Base-by-base conservation (phyloP, 2,888 invertebrate species). In the Aporophyla lueneburgensis region DNA sequence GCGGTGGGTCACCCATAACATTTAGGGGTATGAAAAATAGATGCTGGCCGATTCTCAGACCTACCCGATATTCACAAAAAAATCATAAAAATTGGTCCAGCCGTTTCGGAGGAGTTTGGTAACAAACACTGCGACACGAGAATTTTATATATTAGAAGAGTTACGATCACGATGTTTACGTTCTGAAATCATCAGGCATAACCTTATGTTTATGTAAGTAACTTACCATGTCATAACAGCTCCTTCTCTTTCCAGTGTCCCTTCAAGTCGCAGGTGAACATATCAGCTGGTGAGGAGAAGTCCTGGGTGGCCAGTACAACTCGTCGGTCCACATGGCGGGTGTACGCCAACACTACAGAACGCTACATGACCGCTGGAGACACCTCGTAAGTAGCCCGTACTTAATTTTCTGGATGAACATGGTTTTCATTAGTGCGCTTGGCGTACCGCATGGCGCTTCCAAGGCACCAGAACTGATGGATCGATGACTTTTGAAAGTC, bases 231-330 rank as follows among this genome's bases (percentile, higher is more conserved):
- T 27, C n/a, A n/a, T 40, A 63, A 74, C 27, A 9, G 10, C 46
- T 3, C 24, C 4, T 16, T 70, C 21, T 71, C 51, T 24, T 79
- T 76, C 74, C 92, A 98, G 98, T 98, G 98, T 89, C 98, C 98
- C 0, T 98, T 97, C 88, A 96, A 96, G 79, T 97, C 97, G 84
- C 94, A 97, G 86, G 95, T 96, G 88, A 90, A 88, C 43, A 86
- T 97, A 75, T 71, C 88, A n/a, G 89, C 90, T 1, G 94, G 92
- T 2, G 72, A 86, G 0, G 93, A 94, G 69, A 86, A 92, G 63
- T 93, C 95, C 74, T 93, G 97, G 90, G 96, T 94, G 86, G 92
- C 97, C 24, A 95, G 95, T 87, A 97, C 97, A 0, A 95, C 97
- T 0, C 96, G 96, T 53, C 93, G 95, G 0, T 90, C 97, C 59